These are phyloP conservation scores for Chauna torquata DNA, from an alignment of 2,113 vertebrate genomes.

Conservation along the genomic window DNA sequence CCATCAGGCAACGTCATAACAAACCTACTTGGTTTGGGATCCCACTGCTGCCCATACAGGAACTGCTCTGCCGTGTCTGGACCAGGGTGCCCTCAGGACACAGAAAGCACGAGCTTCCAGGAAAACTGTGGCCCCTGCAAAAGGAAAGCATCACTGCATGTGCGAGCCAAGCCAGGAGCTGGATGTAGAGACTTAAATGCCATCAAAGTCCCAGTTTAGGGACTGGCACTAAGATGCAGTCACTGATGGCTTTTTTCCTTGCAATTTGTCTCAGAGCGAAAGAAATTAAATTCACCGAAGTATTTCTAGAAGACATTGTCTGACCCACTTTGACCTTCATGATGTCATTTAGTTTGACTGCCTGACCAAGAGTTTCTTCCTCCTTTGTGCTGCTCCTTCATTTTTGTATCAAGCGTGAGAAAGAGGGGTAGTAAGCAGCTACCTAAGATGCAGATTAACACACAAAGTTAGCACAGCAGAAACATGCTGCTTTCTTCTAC, in stretches of 20 bases:
- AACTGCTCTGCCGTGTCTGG: not conserved
- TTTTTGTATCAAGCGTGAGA: not conserved
- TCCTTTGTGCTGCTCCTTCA: not conserved
- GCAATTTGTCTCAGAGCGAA: not conserved
- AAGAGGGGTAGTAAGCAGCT: not conserved
- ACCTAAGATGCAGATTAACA: not conserved
- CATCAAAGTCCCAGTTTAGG: not conserved
- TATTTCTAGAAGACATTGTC: not conserved
- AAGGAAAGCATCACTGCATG: not conserved
- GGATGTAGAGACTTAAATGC: not conserved
- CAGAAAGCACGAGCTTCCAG: not conserved
- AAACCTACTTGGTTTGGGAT: not conserved
- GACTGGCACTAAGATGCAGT: not conserved
- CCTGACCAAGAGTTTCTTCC: not conserved
- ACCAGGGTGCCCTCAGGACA: not conserved
- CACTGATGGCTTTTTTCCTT: not conserved
- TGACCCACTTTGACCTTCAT: not conserved
- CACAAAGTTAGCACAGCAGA: not conserved
- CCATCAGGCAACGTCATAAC: not conserved
- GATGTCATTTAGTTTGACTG: not conserved
- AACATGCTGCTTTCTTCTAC: not conserved
- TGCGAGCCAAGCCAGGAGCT: not conserved
- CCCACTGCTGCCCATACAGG: not conserved
- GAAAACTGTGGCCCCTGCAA: not conserved
- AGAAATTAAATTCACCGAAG: not conserved